Evolutionary conservation across 2,888 invertebrate species (phyloP), one percentile per base, ranked within the genome.

Genomic region (Gasteruption jaculator): DNA sequence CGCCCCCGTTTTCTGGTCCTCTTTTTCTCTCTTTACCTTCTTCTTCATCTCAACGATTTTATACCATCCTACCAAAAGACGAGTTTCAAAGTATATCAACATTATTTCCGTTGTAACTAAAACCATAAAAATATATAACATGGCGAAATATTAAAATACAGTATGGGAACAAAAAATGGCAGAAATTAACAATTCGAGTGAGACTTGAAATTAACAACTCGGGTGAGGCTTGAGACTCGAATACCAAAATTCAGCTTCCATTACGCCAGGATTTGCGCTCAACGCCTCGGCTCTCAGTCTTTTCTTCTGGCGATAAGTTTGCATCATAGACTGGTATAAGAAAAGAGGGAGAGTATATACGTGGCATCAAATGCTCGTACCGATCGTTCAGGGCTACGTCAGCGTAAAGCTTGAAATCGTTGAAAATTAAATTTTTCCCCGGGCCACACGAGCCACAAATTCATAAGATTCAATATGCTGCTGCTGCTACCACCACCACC

Each of bases 381-480:
- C n/a, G n/a, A n/a, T n/a, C n/a, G n/a, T n/a, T n/a, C n/a, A n/a
- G 10, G 44, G 27, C 51, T 47, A 40, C 53, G 57, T 55, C 57
- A 56, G 57, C 57, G 52, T 41, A 48, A 58, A 53, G 47, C 45
- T 46, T 45, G 53, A 60, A 64, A 60, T 60, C 55, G 60, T 57
- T 53, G 57, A 53, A 61, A 65, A 64, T 65, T 61, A 64, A 63
- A 62, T 66, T 68, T 63, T 59, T 61, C 55, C 52, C 50, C 52
- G 49, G 46, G 50, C 51, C 55, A 47, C 52, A 54, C 52, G 53
- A 50, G 54, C 56, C 60, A 57, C 58, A 61, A 63, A 67, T 66
- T 65, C 64, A 65, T 68, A 68, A 68, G 65, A 68, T 68, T 65
- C 63, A 67, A 68, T 67, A 68, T 67, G 60, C 61, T 55, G 55